These are phyloP conservation scores for Pandion haliaetus DNA, from an alignment of 2,113 vertebrate species.

Conservation along the genomic window DNA sequence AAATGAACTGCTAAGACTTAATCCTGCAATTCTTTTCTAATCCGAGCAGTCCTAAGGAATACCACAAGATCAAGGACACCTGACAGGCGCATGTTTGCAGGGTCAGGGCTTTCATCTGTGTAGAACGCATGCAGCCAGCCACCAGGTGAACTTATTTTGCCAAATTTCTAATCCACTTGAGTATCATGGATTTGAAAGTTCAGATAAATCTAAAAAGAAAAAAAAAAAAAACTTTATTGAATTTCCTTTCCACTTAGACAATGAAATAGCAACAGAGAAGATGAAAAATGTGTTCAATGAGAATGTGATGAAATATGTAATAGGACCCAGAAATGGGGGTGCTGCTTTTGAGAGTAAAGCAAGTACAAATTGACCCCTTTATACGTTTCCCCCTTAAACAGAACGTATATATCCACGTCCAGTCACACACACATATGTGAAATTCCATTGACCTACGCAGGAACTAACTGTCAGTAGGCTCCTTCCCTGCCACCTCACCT, in stretches of 20 bases:
- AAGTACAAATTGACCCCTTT: background rate
- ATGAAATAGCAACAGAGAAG: background rate
- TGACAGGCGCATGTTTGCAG: background rate
- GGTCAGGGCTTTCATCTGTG: slow-evolving; percentile 24
- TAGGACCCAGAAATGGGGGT: background rate
- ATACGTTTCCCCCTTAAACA: background rate
- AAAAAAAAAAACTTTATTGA: background rate
- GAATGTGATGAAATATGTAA: background rate
- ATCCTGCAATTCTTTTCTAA: slow-evolving; percentile 50
- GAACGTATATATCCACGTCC: background rate
- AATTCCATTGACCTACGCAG: background rate
- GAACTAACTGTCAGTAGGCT: background rate
- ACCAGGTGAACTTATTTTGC: slow-evolving; percentile 15
- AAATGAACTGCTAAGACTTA: slow-evolving; percentile 39
- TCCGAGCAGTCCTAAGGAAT: background rate
- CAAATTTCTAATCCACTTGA: background rate
- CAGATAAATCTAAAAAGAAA: background rate
- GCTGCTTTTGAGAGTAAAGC: background rate
- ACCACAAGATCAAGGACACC: slow-evolving; percentile 36
- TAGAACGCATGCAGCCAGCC: background rate
- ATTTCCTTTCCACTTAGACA: slow-evolving; percentile 31
- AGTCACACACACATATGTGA: background rate
- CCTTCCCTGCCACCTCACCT: background rate
- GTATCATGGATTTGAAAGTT: background rate
- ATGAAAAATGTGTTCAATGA: background rate